Percentiles rank a stretch among this genome's conserved stretches.
Evolutionary conservation across 2,113 vertebrate genomes (phyloP).

Genomic region (Prietella phreatophila): DNA sequence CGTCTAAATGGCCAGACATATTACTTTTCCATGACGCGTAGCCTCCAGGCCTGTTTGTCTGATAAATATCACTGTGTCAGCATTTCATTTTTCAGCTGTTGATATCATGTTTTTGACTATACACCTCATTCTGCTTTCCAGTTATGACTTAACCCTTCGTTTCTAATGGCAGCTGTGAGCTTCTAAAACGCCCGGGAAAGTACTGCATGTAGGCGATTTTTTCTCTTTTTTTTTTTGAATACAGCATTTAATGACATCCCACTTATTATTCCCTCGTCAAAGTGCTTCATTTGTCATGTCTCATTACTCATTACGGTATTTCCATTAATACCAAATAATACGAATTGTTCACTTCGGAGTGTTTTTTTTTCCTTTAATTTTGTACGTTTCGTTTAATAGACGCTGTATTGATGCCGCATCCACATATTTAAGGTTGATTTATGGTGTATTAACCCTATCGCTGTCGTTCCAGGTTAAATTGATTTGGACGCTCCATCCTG

Average conservation of each 20-base stretch:
- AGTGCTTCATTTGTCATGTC: neutral
- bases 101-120: slow-evolving; percentile 34
- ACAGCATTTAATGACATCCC: slow-evolving; percentile 23
- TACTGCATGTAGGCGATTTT: slow-evolving; percentile 53
- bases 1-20: neutral
- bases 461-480: neutral
- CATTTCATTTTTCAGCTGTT: slow-evolving; percentile 39
- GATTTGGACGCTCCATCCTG: neutral
- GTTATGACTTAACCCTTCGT: slow-evolving; percentile 57
- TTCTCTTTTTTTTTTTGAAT: neutral
- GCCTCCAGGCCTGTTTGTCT: slow-evolving; percentile 1
- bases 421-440: neutral
- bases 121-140: slow-evolving; percentile 59
- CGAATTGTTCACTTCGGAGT: neutral
- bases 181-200: slow-evolving; percentile 51
- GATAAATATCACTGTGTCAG: slow-evolving; percentile 39
- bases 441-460: neutral
- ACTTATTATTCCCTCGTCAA: slow-evolving; percentile 31
- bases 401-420: too few species aligned
- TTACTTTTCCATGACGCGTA: slow-evolving; percentile 12
- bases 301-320: slow-evolving; percentile 39
- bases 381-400: neutral
- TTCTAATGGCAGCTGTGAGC: slow-evolving; percentile 22
- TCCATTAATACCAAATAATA: slow-evolving; percentile 34
- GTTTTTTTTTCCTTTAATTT: neutral